Conservation (phyloP, 37 sponge, comb jelly and placozoan genomes). For the Tethya wilhelma region DNA sequence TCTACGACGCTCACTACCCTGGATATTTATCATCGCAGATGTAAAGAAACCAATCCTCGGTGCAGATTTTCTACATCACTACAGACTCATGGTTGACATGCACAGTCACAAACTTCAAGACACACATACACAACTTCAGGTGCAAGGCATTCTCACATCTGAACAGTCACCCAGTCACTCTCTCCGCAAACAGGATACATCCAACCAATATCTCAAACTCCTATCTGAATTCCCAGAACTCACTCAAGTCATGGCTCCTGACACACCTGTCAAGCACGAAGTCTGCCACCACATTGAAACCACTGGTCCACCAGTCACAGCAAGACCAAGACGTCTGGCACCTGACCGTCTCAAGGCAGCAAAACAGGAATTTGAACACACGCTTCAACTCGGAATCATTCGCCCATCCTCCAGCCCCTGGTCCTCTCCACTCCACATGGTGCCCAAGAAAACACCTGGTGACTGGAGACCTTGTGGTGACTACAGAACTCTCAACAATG, state of each 20-base stretch:
- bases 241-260: constrained; percentile 9
- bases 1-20: constrained; percentile 58
- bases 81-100: constrained; percentile 63
- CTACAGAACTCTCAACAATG: constrained; percentile 69
- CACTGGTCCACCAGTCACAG: constrained; percentile 34
- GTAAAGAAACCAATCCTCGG: constrained; percentile 70
- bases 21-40: constrained; percentile 77
- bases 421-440: constrained; percentile 73
- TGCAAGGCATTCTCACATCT: constrained; percentile 23
- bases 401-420: constrained; percentile 70
- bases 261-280: constrained; percentile 51
- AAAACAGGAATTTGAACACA: constrained; percentile 66
- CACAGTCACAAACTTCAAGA: constrained; percentile 12
- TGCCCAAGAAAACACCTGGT: constrained; percentile 59
- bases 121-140: constrained; percentile 26
- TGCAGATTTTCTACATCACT: constrained; percentile 65
- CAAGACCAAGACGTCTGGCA: constrained; percentile 17
- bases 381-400: constrained; percentile 72
- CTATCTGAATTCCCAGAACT: constrained; percentile 44
- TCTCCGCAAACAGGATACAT: constrained; percentile 23
- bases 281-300: constrained; percentile 64
- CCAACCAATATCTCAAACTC: constrained; percentile 44
- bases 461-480: constrained; percentile 71
- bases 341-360: constrained; percentile 42
- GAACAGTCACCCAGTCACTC: constrained; percentile 11